phyloP scores from a whole-genome alignment of 1,140 invertebrate species.

The Spodoptera litura region DNA sequence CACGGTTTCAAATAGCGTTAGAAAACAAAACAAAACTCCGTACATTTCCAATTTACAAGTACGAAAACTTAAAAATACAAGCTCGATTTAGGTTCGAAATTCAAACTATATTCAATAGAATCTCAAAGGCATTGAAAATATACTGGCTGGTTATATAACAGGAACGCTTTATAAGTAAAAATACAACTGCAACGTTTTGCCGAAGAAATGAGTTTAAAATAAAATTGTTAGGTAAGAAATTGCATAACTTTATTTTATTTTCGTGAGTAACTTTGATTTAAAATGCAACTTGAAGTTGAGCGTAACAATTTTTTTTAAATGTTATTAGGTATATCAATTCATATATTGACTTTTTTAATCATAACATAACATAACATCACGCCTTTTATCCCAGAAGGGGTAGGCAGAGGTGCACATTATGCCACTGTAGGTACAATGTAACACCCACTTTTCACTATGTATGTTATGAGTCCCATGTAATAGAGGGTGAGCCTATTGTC shows the following conservation, averaged over 20 bases:
- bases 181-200: neutral
- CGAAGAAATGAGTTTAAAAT: neutral
- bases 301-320: too few relatives aligned
- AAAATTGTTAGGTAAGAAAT: neutral
- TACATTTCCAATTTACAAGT: constrained; percentile 15
- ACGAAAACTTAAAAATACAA: constrained; percentile 22
- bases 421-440: too few relatives aligned
- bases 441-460: too few relatives aligned
- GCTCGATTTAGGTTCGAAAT: constrained; percentile 13
- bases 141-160: neutral
- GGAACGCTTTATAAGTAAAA: neutral
- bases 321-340: too few relatives aligned
- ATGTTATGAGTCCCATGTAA: too few relatives aligned
- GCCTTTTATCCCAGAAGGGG: too few relatives aligned
- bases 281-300: too few relatives aligned
- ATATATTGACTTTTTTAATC: too few relatives aligned
- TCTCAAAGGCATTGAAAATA: constrained; percentile 19
- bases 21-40: neutral
- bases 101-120: constrained; percentile 3
- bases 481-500: too few relatives aligned
- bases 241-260: constrained; percentile 10
- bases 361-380: too few relatives aligned
- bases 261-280: neutral
- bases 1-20: neutral
- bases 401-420: too few relatives aligned